phyloP scores from a whole-genome alignment of 1,140 invertebrate species.

The Drosophila triauraria region DNA sequence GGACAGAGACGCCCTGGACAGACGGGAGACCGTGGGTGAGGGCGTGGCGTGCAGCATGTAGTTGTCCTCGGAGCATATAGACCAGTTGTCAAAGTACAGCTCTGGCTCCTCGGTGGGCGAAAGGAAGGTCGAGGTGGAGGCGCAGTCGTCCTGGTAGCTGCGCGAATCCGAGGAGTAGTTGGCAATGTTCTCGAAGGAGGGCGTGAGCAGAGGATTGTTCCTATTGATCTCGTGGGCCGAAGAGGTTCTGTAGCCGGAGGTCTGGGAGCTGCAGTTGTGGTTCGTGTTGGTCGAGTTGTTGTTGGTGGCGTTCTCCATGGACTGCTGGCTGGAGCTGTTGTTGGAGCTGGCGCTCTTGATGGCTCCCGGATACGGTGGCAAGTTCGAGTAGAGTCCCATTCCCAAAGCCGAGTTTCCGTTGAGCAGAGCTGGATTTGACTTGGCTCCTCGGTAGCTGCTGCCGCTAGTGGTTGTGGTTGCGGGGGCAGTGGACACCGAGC shows the following conservation, averaged over 20 bases:
- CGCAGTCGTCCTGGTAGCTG: constrained; percentile 82
- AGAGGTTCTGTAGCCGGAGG: constrained; percentile 84
- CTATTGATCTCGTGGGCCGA: constrained; percentile 85
- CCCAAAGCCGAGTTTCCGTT: constrained; percentile 66
- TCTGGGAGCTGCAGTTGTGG: constrained; percentile 75
- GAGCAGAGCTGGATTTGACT: constrained; percentile 53
- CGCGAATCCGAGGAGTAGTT: constrained; percentile 84
- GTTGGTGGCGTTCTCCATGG: constrained; percentile 70
- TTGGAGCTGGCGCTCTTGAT: constrained; percentile 74
- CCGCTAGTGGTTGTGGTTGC: constrained; percentile 27
- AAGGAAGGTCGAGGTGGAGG: constrained; percentile 85
- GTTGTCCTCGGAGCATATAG: constrained; percentile 88
- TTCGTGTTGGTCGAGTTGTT: constrained; percentile 77
- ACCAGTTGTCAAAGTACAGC: constrained; percentile 89
- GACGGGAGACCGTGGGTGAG: constrained; percentile 85
- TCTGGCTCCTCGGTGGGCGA: constrained; percentile 88
- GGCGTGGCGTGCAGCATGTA: constrained; percentile 78
- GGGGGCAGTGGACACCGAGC: constrained; percentile 40
- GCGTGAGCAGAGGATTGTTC: constrained; percentile 75
- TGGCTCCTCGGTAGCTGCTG: constrained; percentile 58
- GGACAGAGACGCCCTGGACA: constrained; percentile 85
- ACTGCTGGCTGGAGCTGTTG: constrained; percentile 71
- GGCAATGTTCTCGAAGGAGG: constrained; percentile 81
- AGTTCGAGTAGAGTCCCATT: constrained; percentile 68
- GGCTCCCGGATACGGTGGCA: constrained; percentile 75